phyloP scores from a whole-genome alignment of 1,140 invertebrate species.

The Leptopilina boulardi region DNA sequence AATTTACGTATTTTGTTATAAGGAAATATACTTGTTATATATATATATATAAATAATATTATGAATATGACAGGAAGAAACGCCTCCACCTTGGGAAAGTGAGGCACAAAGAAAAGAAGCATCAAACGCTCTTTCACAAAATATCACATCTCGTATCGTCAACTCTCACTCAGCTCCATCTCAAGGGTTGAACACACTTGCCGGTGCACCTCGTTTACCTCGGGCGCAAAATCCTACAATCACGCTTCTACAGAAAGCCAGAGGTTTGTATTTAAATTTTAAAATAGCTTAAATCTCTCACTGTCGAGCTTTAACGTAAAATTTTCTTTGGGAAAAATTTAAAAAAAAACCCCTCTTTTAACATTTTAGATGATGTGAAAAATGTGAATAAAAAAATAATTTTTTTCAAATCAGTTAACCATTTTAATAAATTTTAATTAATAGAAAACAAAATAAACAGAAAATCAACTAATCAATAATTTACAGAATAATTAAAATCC shows the following conservation, averaged over 20 bases:
- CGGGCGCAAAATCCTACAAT: slow-evolving; percentile 91
- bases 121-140: slow-evolving; percentile 66
- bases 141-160: slow-evolving; percentile 77
- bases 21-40: neutral
- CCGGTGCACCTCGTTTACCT: slow-evolving; percentile 79
- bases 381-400: too few relatives aligned
- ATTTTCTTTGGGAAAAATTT: too few relatives aligned
- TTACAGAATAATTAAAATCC: too few relatives aligned
- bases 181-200: slow-evolving; percentile 79
- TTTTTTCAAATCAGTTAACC: too few relatives aligned
- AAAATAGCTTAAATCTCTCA: neutral
- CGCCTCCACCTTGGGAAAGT: slow-evolving; percentile 69
- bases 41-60: neutral
- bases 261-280: slow-evolving; percentile 80
- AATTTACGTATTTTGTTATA: neutral
- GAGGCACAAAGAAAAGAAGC: slow-evolving; percentile 60
- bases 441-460: too few relatives aligned
- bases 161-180: slow-evolving; percentile 81
- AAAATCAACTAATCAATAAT: too few relatives aligned
- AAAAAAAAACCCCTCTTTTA: too few relatives aligned
- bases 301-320: neutral
- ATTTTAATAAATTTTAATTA: too few relatives aligned
- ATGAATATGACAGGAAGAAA: slow-evolving; percentile 49
- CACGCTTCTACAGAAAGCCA: slow-evolving; percentile 90
- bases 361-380: too few relatives aligned